Evolutionary conservation across 2,797 vertebrate genomes (phyloP), one percentile per base, ranked within the genome.

Genomic region (Gouania willdenowi): DNA sequence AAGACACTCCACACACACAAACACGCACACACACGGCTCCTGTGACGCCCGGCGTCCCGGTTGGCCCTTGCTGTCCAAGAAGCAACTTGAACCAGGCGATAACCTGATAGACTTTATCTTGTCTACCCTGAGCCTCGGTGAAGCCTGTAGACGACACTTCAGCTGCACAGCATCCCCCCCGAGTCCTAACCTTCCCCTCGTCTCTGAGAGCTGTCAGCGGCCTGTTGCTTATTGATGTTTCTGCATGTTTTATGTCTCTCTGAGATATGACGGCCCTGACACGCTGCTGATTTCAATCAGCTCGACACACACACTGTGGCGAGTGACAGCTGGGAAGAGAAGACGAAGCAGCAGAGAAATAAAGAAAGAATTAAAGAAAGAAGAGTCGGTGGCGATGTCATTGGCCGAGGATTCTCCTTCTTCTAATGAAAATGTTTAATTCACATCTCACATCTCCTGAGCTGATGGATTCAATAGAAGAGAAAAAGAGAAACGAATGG

Each of bases 181-280:
- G 95, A 94, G 94, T 88, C 93, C 86, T 98, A 90, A 94, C 93
- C 94, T 96, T 94, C 91, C 91, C 89, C 86, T 89, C 90, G 89
- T 91, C 91, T 90, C 90, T 89, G 89, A 79, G 89, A 95, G 93
- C 94, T 97, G 94, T 96, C 94, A 95, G 90, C 82, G 88, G 92
- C 92, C 93, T 94, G 93, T 94, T 97, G 93, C 93, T 94, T 95
- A 97, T 97, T 98, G 92, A 98, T 97, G 94, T 95, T 92, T 92
- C 91, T 89, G 89, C 91, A 93, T 97, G 93, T 96, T 97, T 97
- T 94, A 97, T 94, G 94, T 95, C 92, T 91, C 80, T 84, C 88
- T 35, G 90, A 92, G 93, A 93, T 93, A 94, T 95, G 93, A 95
- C 89, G 92, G 91, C 89, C 89, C 83, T 94, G 94, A 95, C 94